Base-by-base conservation (phyloP, 2,888 invertebrate species). In the Trachelus iudaicus region DNA sequence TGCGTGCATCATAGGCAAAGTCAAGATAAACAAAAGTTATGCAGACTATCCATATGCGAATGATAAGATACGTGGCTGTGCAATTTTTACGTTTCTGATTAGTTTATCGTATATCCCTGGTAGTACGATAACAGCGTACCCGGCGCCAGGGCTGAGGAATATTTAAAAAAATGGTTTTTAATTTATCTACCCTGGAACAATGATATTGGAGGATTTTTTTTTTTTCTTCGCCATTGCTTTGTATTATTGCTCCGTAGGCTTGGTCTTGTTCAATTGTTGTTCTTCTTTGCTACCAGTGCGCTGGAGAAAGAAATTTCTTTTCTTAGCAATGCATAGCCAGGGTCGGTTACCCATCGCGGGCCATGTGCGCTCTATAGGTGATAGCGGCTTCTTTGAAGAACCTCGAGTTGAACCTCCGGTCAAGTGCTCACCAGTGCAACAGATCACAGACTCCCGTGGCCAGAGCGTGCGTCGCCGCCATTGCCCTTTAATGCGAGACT, bases 301-400 rank as follows among this genome's bases (percentile, higher is more conserved):
- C 1, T 11, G 30, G 74, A 35, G 12, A 73, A 35, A 34, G 74
- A 71, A 30, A 33, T 73, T 73, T 34, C 34, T 73, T 35, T 73
- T 34, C 34, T 34, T 30, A 34, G 34, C 34, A 11, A 73, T 73
- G 34, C 74, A 34, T 34, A 34, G n/a, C 74, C 74, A 73, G 74
- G 23, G 12, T 23, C 35, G 35, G 35, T 73, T 30, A 73, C 30
- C 40, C 40, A 56, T 33, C 37, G 84, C 79, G 86, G 89, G 91
- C 91, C 91, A 91, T 91, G 90, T 90, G 91, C 86, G 81, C 79
- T 81, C 86, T 83, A 84, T 84, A 85, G 87, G 81, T 86, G 91
- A 90, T 91, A 90, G 91, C 91, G 90, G 90, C 84, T 56, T 75
- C 89, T 89, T 90, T 90, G 87, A 90, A 82, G 85, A 83, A 82